These are phyloP conservation scores for Lagria hirta DNA, from an alignment of 2,888 invertebrate genomes.

Conservation along the genomic window DNA sequence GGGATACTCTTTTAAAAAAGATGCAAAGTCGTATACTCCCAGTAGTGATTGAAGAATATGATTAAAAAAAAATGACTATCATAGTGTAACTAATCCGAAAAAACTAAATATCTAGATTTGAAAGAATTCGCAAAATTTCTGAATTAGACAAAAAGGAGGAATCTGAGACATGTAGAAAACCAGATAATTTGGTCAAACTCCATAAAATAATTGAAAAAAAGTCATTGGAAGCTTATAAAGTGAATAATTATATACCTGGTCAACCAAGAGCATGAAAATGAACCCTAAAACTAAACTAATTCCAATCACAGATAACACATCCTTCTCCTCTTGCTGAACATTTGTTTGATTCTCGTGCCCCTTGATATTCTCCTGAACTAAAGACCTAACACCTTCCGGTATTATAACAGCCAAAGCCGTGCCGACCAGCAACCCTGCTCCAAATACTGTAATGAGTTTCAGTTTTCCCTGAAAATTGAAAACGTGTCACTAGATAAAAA, in stretches of 20 bases:
- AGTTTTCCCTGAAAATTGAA: constrained; percentile 77
- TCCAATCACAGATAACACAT: constrained; percentile 83
- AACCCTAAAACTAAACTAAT: constrained; percentile 93
- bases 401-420: constrained; percentile 97
- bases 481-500: constrained; percentile 18
- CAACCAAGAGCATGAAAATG: constrained; percentile 95
- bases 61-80: no score
- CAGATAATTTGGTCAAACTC: no score
- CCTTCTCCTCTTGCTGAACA: constrained; percentile 54
- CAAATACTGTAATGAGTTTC: constrained; percentile 90
- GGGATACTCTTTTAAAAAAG: no score
- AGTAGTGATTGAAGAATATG: no score
- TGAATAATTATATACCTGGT: constrained; percentile 65
- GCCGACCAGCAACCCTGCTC: constrained; percentile 95
- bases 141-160: no score
- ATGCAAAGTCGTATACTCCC: no score
- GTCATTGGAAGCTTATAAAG: no score
- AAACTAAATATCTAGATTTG: no score
- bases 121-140: no score
- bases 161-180: no score
- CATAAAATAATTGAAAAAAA: constrained; percentile 10
- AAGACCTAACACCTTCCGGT: constrained; percentile 93
- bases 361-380: constrained; percentile 52
- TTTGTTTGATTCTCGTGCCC: constrained; percentile 38
- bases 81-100: no score